Percentiles rank a stretch among this genome's conserved stretches.
phyloP scores from a whole-genome alignment of 2,888 invertebrate genomes.

The Lathronympha strigana region DNA sequence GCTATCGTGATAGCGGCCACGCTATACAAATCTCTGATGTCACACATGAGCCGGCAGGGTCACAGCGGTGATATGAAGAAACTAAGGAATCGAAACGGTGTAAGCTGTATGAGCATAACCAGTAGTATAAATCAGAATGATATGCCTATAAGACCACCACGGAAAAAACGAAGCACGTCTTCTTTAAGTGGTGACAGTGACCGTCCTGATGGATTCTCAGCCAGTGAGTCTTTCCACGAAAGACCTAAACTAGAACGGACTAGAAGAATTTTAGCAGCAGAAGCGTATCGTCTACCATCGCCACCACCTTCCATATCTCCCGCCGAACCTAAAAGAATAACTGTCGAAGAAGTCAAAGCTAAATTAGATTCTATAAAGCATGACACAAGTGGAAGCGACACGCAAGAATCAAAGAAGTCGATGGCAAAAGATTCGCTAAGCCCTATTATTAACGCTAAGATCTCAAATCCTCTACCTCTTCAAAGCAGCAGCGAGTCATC shows the following conservation, averaged over 20 bases:
- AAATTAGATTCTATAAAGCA: slow-evolving; percentile 80
- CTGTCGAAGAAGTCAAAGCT: slow-evolving; percentile 84
- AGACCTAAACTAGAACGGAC: slow-evolving; percentile 80
- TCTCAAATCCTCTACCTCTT: slow-evolving; percentile 57
- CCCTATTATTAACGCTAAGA: slow-evolving; percentile 51
- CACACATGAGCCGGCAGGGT: slow-evolving; percentile 88
- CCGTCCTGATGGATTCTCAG: slow-evolving; percentile 79
- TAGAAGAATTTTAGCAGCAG: slow-evolving; percentile 82
- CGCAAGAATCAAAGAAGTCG: slow-evolving; percentile 81
- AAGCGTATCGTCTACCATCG: slow-evolving; percentile 81
- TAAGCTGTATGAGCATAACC: slow-evolving; percentile 90
- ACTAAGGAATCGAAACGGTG: slow-evolving; percentile 88
- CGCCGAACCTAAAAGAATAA: slow-evolving; percentile 73
- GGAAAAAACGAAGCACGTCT: slow-evolving; percentile 89
- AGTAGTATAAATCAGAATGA: slow-evolving; percentile 83
- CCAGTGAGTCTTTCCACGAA: slow-evolving; percentile 75
- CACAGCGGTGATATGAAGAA: slow-evolving; percentile 79
- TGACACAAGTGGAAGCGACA: slow-evolving; percentile 77
- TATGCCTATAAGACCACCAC: slow-evolving; percentile 88
- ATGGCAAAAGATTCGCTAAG: slow-evolving; percentile 56
- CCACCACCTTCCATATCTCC: slow-evolving; percentile 64
- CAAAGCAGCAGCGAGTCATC: slow-evolving; percentile 74
- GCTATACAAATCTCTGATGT: slow-evolving; percentile 93
- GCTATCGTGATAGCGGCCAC: slow-evolving; percentile 96
- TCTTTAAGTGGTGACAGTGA: slow-evolving; percentile 86